phyloP scores from a whole-genome alignment of 2,113 vertebrate genomes.

The Neolamprologus sp. region DNA sequence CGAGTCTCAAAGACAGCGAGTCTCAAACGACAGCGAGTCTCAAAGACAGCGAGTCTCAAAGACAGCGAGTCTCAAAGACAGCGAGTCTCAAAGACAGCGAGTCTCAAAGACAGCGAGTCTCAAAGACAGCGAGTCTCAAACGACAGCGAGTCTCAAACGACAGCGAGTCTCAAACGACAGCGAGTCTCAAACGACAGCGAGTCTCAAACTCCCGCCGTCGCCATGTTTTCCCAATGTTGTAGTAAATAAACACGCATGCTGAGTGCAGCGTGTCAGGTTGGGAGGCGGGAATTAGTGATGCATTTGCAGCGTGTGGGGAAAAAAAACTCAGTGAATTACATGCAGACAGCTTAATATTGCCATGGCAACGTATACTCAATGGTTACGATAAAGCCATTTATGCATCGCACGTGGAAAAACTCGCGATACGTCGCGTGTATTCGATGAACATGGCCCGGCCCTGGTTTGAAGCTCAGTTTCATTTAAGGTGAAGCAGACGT shows the following conservation, averaged over 20 bases:
- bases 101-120: background rate
- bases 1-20: too few relatives aligned
- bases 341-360: background rate
- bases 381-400: background rate
- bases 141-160: background rate
- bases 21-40: background rate
- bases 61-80: too few relatives aligned
- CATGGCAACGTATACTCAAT: background rate
- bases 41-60: background rate
- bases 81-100: too few relatives aligned
- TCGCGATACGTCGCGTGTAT: rapidly evolving
- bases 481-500: rapidly evolving
- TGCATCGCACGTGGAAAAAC: background rate
- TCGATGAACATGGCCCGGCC: background rate
- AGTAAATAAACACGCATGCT: background rate
- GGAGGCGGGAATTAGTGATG: background rate
- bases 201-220: background rate
- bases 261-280: background rate
- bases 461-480: rapidly evolving
- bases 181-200: background rate
- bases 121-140: background rate
- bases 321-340: background rate
- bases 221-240: rapidly evolving
- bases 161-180: background rate
- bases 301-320: background rate